Percentiles rank a stretch among this genome's conserved stretches.
Conservation (phyloP, 2,113 vertebrate species). For the Sakesphorus luctuosus region DNA sequence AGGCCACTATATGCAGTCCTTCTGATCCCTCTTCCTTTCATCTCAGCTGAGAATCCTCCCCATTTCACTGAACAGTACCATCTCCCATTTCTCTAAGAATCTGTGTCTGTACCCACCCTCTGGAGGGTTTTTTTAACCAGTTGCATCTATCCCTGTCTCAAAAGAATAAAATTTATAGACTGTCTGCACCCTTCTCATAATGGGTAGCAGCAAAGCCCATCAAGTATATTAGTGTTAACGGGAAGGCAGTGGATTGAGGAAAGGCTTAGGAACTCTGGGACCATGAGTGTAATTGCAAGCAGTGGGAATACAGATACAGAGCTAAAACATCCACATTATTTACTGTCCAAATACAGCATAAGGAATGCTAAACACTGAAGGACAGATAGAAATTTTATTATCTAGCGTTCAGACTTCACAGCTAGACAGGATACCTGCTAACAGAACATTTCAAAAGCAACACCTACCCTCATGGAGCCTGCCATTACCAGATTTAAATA, state of each 20-base stretch:
- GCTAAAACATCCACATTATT: not conserved
- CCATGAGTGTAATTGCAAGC: not conserved
- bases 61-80: not conserved
- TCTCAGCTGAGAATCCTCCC: not conserved
- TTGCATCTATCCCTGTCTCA: not conserved
- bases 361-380: not conserved
- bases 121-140: not conserved
- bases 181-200: not conserved
- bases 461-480: not conserved
- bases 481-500: not conserved
- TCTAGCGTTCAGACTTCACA: not conserved
- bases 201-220: not conserved
- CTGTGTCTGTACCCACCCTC: not conserved
- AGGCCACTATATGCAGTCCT: not conserved
- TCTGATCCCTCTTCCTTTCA: slow-evolving; percentile 7
- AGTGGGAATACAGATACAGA: not conserved
- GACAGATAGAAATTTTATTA: not conserved
- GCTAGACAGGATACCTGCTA: not conserved
- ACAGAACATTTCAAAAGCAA: slow-evolving; percentile 1
- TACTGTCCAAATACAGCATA: not conserved
- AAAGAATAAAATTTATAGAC: not conserved
- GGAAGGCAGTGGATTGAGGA: not conserved
- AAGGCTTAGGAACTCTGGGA: not conserved
- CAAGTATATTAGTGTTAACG: not conserved
- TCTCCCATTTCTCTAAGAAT: not conserved